Percentiles rank a stretch among this genome's conserved stretches.
These are phyloP conservation scores for Boloria euphrosyne DNA, from an alignment of 2,888 invertebrate genomes.

Conservation along the genomic window DNA sequence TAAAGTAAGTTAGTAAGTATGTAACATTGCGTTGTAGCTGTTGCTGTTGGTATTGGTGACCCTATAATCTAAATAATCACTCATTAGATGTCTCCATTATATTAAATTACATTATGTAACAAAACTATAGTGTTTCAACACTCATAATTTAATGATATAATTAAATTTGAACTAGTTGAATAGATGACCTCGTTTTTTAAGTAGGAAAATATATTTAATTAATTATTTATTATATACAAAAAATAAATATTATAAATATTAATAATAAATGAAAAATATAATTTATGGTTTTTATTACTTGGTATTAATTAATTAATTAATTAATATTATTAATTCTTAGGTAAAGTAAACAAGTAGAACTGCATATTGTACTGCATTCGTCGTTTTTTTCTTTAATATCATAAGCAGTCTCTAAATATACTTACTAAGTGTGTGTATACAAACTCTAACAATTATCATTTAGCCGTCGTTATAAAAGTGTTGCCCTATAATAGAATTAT, in stretches of 20 bases:
- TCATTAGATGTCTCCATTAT: slow-evolving; percentile 16
- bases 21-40: not conserved
- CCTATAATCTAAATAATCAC: slow-evolving; percentile 13
- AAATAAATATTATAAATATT: too few relatives aligned
- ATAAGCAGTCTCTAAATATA: too few relatives aligned
- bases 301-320: too few relatives aligned
- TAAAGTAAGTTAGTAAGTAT: not conserved
- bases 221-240: too few relatives aligned
- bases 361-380: too few relatives aligned
- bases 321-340: too few relatives aligned
- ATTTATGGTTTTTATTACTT: too few relatives aligned
- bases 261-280: too few relatives aligned
- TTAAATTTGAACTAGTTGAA: slow-evolving; percentile 8
- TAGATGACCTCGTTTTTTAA: slow-evolving; percentile 3
- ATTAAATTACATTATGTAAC: slow-evolving; percentile 8
- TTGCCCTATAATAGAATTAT: not conserved
- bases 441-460: too few relatives aligned
- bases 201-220: not conserved
- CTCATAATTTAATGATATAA: slow-evolving; percentile 2
- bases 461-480: not conserved
- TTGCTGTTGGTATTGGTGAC: not conserved
- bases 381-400: too few relatives aligned
- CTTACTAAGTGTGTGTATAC: too few relatives aligned
- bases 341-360: too few relatives aligned
- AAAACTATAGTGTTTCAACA: slow-evolving; percentile 1